These are phyloP conservation scores for Pleuronectes platessa DNA, from an alignment of 2,113 vertebrate species.

Conservation along the genomic window DNA sequence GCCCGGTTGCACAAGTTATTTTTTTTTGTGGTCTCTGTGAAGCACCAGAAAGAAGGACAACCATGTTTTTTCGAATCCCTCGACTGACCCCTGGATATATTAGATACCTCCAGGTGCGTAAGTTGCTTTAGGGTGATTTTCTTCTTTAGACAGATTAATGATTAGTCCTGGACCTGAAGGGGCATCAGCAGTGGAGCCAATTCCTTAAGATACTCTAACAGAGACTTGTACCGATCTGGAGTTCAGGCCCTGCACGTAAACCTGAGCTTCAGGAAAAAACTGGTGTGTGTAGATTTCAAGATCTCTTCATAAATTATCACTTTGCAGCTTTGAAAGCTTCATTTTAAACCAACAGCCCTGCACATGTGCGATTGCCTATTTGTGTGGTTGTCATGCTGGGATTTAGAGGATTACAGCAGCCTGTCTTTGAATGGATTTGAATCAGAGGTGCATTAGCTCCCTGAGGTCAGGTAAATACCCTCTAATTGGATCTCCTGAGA, in stretches of 20 bases:
- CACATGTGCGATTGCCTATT: not conserved
- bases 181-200: slow-evolving; percentile 28
- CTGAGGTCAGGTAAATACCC: slow-evolving; percentile 55
- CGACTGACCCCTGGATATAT: slow-evolving; percentile 89
- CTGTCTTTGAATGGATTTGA: slow-evolving; percentile 69
- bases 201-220: slow-evolving; percentile 23
- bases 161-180: slow-evolving; percentile 26
- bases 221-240: too few species aligned
- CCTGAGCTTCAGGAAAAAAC: too few species aligned
- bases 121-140: slow-evolving; percentile 29
- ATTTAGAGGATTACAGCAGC: slow-evolving; percentile 59
- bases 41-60: slow-evolving; percentile 47
- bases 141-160: slow-evolving; percentile 32
- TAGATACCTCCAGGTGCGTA: slow-evolving; percentile 88
- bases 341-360: slow-evolving; percentile 2
- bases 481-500: slow-evolving; percentile 68
- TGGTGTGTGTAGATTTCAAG: not conserved
- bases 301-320: not conserved
- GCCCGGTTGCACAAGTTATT: slow-evolving; percentile 7
- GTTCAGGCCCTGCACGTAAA: too few species aligned
- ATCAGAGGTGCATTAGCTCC: slow-evolving; percentile 40
- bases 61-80: slow-evolving; percentile 85
- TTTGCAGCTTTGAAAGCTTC: not conserved
- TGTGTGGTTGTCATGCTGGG: slow-evolving; percentile 40
- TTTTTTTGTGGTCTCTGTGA: slow-evolving; percentile 31